Conservation (phyloP, 2,113 vertebrate species). For the Megaceryle maxima region DNA sequence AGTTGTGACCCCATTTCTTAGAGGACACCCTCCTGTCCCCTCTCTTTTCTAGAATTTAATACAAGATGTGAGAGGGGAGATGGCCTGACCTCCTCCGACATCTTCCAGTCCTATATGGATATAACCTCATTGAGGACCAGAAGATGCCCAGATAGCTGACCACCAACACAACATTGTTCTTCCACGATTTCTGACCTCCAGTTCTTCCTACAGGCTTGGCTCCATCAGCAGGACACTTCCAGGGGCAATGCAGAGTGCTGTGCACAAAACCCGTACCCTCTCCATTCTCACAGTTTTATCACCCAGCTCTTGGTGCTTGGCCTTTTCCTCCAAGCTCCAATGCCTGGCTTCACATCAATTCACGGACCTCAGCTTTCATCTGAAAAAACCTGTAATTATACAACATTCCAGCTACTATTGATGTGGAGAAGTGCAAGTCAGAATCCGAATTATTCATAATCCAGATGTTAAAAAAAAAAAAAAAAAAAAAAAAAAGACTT, state of each 20-base stretch:
- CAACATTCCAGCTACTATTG: neutral
- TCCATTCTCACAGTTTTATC: neutral
- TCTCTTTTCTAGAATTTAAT: neutral
- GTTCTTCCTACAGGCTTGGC: neutral
- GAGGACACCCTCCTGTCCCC: neutral
- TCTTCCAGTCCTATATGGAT: neutral
- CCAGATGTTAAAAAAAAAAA: neutral
- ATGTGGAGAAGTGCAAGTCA: neutral
- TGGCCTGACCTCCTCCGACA: neutral
- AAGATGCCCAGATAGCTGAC: accelerated
- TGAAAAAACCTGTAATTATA: neutral
- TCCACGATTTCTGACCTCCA: neutral
- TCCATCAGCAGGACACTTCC: neutral
- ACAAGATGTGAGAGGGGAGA: neutral
- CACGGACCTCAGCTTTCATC: neutral
- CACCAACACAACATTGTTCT: neutral
- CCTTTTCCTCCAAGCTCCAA: neutral
- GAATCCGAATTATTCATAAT: neutral
- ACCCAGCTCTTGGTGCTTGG: neutral
- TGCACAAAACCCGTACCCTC: neutral
- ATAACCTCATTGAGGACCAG: neutral
- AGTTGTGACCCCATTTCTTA: neutral
- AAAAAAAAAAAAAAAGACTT: neutral
- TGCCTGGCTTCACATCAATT: slow-evolving; percentile 3
- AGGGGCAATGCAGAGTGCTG: neutral